Base-by-base conservation (phyloP, 2,888 invertebrate species). In the Euzophera pinguis region DNA sequence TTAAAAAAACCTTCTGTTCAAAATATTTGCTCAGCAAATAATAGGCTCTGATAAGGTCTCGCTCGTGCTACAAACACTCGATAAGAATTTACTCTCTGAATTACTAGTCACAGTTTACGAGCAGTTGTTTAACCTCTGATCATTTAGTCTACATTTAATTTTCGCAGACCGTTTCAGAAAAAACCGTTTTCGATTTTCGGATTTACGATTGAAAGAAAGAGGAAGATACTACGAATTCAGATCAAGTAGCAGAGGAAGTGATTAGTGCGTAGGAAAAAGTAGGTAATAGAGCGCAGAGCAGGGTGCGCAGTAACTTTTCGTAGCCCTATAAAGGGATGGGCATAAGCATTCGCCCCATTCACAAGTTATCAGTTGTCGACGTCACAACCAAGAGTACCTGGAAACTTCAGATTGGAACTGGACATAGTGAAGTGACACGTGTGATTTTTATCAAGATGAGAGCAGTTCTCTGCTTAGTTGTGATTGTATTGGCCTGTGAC, bases 11-110 rank as follows among this genome's bases (percentile, higher is more conserved):
- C 56, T 64, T 56, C 67, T 67, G 73, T 67, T 69, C 66, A 82
- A 73, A 87, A 84, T 78, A 84, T 86, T 86, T 81, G 62, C 73
- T 41, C 43, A 67, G 65, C 70, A 85, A 85, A 85, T 78, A 84
- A 58, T 47, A 67, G 55, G 56, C 16, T 53, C 56, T 63, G 81
- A 84, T 85, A 84, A 80, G 70, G 59, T 61, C 65, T 61, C 72
- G 75, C 81, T 77, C 83, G 82, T 82, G 82, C 81, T 65, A 62
- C 72, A 70, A 73, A 74, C 62, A 72, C 34, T 43, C 57, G 80
- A 83, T 83, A 84, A 76, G 71, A 72, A 61, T 69, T 67, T 64
- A 66, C 61, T 62, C 59, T 66, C 53, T 60, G 64, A 69, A 61
- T 69, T 62, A 58, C 3, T 22, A 22, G 22, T 5, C 22, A 59